A percentile compares a stretch with the other conserved stretches of the same genome.
Conservation (phyloP, 2,888 invertebrate genomes). For the Invenusta paracnida region DNA sequence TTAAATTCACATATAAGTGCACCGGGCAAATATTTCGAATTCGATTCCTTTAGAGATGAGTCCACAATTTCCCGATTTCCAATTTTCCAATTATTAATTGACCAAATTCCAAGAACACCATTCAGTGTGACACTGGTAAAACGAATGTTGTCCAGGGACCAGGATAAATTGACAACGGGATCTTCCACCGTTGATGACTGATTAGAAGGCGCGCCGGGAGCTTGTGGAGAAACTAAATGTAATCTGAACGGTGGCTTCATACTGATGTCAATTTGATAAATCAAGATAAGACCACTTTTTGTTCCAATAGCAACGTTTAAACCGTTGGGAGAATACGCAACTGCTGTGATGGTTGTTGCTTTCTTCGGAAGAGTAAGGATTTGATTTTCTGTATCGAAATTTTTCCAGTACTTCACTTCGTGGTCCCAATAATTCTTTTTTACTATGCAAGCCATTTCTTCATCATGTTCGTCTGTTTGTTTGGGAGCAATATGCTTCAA, state of each 20-base stretch:
- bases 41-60: not conserved
- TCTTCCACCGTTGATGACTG: not conserved
- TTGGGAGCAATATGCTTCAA: slow-evolving; percentile 48
- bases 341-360: slow-evolving; percentile 48
- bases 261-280: not conserved
- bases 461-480: slow-evolving; percentile 47
- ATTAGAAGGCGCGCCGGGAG: not conserved
- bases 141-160: not conserved
- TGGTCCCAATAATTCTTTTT: slow-evolving; percentile 47
- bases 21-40: not conserved
- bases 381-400: slow-evolving; percentile 40
- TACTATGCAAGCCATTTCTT: slow-evolving; percentile 47
- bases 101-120: not conserved
- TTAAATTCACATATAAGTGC: not conserved
- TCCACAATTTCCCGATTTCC: not conserved
- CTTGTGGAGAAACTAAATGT: not conserved
- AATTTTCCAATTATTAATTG: not conserved
- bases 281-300: slow-evolving; percentile 48
- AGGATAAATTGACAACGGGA: not conserved
- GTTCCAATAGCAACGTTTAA: slow-evolving; percentile 50
- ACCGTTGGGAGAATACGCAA: slow-evolving; percentile 50
- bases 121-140: not conserved
- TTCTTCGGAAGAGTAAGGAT: slow-evolving; percentile 47
- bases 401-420: slow-evolving; percentile 51
- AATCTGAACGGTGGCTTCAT: not conserved